phyloP scores from a whole-genome alignment of 1,140 invertebrate genomes.

The Drosophila sturtevanti region DNA sequence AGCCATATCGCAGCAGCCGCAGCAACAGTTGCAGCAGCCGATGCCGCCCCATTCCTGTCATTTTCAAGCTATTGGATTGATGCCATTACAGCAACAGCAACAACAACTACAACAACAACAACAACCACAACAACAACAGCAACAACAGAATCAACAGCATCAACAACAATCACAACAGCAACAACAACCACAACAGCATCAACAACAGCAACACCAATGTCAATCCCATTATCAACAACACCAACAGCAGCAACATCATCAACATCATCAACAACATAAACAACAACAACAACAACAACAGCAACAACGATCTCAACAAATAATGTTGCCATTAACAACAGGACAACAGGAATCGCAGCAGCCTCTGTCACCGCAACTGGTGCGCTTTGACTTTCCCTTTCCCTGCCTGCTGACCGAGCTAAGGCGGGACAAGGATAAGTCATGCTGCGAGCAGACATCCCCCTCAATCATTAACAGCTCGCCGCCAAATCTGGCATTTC shows the following conservation, averaged over 20 bases:
- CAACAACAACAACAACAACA: neutral
- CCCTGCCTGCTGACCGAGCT: slow-evolving; percentile 27
- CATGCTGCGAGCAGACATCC: slow-evolving; percentile 1
- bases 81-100: slow-evolving; percentile 12
- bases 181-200: neutral
- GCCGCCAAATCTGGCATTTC: slow-evolving; percentile 23
- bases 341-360: slow-evolving; percentile 13
- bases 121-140: neutral
- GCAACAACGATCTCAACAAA: no score
- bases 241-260: neutral
- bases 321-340: neutral
- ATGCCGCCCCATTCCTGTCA: slow-evolving; percentile 16
- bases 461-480: neutral
- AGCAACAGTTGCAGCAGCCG: slow-evolving; percentile 11
- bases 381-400: slow-evolving; percentile 40
- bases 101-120: neutral
- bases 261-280: no score
- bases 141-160: neutral
- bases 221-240: neutral
- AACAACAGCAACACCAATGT: no score
- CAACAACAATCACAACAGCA: no score
- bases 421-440: slow-evolving; percentile 15
- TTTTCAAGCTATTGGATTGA: slow-evolving; percentile 8
- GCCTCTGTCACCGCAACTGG: slow-evolving; percentile 22
- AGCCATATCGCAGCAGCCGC: slow-evolving; percentile 2